Conservation (phyloP, 2,113 vertebrate species). For the Cervus canadensis region DNA sequence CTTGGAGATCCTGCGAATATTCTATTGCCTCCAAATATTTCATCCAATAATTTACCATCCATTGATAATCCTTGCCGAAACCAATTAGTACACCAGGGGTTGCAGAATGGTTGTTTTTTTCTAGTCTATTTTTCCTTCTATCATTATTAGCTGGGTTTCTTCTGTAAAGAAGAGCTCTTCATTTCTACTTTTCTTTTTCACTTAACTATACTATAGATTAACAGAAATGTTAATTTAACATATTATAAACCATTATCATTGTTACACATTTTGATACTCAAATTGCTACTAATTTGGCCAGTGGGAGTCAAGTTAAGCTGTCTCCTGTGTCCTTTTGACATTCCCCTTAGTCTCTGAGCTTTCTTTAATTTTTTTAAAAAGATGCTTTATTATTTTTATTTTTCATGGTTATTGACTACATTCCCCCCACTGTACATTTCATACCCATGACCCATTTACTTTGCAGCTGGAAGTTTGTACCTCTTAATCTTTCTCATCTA, state of each 20-base stretch:
- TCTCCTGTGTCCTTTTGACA: not conserved
- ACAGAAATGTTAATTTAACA: not conserved
- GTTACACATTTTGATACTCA: not conserved
- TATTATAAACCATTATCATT: not conserved
- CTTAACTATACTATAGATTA: not conserved
- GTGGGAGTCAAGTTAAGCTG: not conserved
- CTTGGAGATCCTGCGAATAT: not conserved
- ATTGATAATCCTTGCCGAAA: not conserved
- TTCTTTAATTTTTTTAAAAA: not conserved
- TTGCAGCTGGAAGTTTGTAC: not conserved
- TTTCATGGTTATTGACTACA: not conserved
- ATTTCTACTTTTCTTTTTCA: not conserved
- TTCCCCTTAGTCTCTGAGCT: not conserved
- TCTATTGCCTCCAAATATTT: not conserved
- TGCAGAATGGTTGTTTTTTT: not conserved
- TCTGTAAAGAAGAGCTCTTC: not conserved
- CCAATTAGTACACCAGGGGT: not conserved
- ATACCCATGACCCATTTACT: not conserved
- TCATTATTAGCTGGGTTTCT: not conserved
- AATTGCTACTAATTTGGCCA: not conserved
- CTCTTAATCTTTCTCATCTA: not conserved
- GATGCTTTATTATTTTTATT: not conserved
- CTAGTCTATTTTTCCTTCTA: not conserved
- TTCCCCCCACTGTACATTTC: not conserved
- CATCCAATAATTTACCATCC: not conserved